Evolutionary conservation across 2,113 vertebrate genomes (phyloP).

Genomic region (Euleptes europaea): DNA sequence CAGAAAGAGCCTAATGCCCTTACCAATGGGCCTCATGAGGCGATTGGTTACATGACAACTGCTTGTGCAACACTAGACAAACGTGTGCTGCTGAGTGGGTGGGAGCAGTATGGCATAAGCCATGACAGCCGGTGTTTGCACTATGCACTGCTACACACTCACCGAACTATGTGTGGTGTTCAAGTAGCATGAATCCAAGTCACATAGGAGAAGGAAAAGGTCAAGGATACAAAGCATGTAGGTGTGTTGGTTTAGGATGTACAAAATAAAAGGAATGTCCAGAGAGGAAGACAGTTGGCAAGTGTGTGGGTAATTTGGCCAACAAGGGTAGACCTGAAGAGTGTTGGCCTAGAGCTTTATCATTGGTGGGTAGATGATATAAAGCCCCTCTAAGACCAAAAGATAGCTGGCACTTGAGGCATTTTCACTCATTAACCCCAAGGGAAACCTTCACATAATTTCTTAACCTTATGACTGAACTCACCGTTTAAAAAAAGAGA

Average conservation of each 20-base stretch:
- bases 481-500: conserved; percentile 13
- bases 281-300: background rate
- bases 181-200: background rate
- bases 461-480: conserved; percentile 25
- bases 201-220: background rate
- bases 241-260: no score
- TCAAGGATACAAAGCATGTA: background rate
- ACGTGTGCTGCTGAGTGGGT: no score
- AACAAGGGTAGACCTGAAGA: background rate
- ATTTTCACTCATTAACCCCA: background rate
- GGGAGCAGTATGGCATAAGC: no score
- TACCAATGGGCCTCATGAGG: no score
- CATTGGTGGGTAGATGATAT: background rate
- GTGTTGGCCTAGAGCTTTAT: background rate
- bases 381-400: background rate
- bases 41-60: no score
- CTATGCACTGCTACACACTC: no score
- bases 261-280: background rate
- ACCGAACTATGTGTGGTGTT: no score
- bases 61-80: no score
- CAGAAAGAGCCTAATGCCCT: no score
- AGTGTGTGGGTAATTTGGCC: background rate
- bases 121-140: no score
- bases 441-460: conserved; percentile 20
- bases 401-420: background rate